Base-by-base conservation (phyloP, 2,797 vertebrate species). In the Meda fulgida region DNA sequence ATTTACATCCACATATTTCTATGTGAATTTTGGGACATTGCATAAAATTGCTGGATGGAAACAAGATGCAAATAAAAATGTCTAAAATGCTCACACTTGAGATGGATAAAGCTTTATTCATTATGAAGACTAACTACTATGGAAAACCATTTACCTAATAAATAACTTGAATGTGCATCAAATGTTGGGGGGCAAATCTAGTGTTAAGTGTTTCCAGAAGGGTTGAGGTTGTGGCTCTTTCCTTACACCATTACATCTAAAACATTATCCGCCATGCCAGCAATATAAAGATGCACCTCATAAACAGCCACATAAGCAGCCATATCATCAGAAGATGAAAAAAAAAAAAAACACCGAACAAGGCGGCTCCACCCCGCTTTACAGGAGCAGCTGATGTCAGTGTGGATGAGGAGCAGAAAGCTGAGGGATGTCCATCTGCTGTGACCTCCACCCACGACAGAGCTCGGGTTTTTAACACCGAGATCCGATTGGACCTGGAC, bases 401-500 rank as follows among this genome's bases (percentile, higher is more conserved):
- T 34, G 63, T 78, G 72, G 84, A 83, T 77, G 60, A 80, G 77
- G 80, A 87, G 81, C 60, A 48, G 85, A 89, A 86, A 84, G 7
- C 78, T 86, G 66, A 88, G 38, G 67, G 40, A 81, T 65, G 87
- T 87, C 84, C 89, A 88, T 89, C 85, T 90, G 89, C 80, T 89
- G 85, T 29, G 58, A 48, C 89, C 89, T 81, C 87, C 82, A 60
- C 58, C 78, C 77, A 81, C 34, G 23, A 18, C 76, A 66, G 34
- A 78, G 86, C 89, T 90, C 60, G 58, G 80, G 88, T 89, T 81
- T 86, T 85, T 87, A 89, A 92, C 89, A 90, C 83, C 86, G 87
- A 91, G 85, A 89, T 69, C 46, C 69, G 88, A 84, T 89, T 84
- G 89, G 83, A 90, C 84, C 84, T 91, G 85, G 89, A 84, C 82